Percentiles rank a stretch among this genome's conserved stretches.
These are phyloP conservation scores for Physella acuta DNA, from an alignment of 1,140 invertebrate genomes.

Conservation along the genomic window DNA sequence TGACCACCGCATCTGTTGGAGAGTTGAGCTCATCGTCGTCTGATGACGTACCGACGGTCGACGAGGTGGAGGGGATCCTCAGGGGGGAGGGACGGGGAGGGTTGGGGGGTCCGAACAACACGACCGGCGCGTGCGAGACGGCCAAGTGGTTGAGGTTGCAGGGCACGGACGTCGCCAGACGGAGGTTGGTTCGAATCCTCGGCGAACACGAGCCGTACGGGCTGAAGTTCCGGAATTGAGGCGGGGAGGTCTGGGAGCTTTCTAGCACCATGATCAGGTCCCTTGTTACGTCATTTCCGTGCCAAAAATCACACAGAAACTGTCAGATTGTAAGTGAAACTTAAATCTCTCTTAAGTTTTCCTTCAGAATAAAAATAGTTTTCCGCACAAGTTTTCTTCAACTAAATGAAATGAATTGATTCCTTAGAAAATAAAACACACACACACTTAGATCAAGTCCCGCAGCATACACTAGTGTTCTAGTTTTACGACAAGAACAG, in stretches of 20 bases:
- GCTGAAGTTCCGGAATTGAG: background rate
- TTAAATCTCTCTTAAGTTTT: too few species aligned
- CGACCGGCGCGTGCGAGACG: background rate
- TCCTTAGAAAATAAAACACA: too few species aligned
- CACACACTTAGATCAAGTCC: too few species aligned
- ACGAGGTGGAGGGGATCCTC: background rate
- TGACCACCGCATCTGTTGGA: background rate
- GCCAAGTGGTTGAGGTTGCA: slow-evolving; percentile 24
- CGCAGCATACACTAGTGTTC: too few species aligned
- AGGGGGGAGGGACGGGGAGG: background rate
- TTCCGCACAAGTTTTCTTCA: too few species aligned
- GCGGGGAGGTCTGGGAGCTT: slow-evolving; percentile 1
- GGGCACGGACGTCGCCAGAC: slow-evolving; percentile 19
- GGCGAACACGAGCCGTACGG: slow-evolving; percentile 8
- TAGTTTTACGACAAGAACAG: too few species aligned
- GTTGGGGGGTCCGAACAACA: slow-evolving; percentile 7
- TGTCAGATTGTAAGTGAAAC: too few species aligned
- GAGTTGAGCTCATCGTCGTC: background rate
- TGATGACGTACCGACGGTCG: background rate
- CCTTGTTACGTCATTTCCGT: too few species aligned
- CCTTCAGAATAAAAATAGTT: too few species aligned
- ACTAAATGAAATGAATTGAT: too few species aligned
- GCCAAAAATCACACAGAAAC: too few species aligned
- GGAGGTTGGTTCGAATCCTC: slow-evolving; percentile 12
- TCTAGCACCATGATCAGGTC: slow-evolving; percentile 7